These are phyloP conservation scores for Papilio xuthus DNA, from an alignment of 1,140 invertebrate species.

Conservation along the genomic window DNA sequence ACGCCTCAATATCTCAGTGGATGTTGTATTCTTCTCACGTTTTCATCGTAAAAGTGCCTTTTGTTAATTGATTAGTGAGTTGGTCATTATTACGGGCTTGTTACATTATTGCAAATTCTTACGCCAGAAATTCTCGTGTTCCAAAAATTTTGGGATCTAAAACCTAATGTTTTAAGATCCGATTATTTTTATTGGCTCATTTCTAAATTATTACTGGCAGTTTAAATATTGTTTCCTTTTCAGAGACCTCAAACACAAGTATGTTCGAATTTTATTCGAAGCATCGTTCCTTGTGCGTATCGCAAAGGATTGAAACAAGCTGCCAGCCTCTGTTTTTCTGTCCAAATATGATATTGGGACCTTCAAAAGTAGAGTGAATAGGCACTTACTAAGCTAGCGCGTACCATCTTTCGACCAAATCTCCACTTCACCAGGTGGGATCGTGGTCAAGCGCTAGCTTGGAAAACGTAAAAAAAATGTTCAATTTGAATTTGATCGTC, in stretches of 20 bases:
- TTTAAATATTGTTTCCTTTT: background rate
- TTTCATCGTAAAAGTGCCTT: conserved; percentile 43
- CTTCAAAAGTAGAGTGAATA: too few species aligned
- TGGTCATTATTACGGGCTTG: conserved; percentile 25
- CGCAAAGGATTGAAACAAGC: too few species aligned
- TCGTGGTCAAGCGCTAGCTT: too few species aligned
- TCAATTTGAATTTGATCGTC: background rate
- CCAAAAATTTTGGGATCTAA: background rate
- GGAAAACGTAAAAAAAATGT: too few species aligned
- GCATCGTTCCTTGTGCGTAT: too few species aligned
- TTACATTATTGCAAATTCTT: conserved; percentile 29
- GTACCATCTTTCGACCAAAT: too few species aligned
- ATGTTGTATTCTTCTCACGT: conserved; percentile 53
- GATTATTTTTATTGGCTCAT: background rate
- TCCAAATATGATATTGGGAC: too few species aligned
- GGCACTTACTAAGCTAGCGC: too few species aligned
- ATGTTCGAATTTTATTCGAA: too few species aligned
- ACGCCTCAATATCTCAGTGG: conserved; percentile 46
- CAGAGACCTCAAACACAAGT: too few species aligned
- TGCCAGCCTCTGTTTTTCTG: too few species aligned
- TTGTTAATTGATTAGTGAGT: conserved; percentile 41
- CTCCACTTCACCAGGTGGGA: too few species aligned
- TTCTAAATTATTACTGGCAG: background rate
- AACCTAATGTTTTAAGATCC: conserved; percentile 6
- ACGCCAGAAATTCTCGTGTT: background rate